Evolutionary conservation across 2,888 invertebrate genomes (phyloP).

Genomic region (Zele albiditarsus): DNA sequence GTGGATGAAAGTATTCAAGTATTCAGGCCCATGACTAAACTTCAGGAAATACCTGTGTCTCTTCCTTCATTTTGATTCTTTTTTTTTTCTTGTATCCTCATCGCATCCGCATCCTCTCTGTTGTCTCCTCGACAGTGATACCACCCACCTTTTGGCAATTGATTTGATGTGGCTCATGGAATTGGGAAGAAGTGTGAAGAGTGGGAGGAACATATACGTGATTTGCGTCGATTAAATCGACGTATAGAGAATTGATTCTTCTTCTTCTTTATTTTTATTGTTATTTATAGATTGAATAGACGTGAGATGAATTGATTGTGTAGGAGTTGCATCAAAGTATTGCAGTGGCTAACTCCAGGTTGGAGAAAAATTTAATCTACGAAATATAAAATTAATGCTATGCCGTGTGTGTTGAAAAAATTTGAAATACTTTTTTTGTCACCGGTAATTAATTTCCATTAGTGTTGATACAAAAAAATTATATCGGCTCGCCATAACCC

Average conservation of each 20-base stretch:
- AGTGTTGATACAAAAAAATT: no score
- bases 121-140: no score
- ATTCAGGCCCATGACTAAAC: not conserved
- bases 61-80: not conserved
- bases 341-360: no score
- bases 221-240: not conserved
- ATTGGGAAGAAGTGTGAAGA: not conserved
- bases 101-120: not conserved
- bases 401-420: no score
- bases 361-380: not conserved
- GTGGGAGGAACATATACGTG: not conserved
- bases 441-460: no score
- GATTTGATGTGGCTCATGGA: not conserved
- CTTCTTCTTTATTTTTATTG: not conserved
- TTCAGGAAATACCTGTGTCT: conserved; percentile 8
- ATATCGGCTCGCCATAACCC: no score
- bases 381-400: not conserved
- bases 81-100: not conserved
- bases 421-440: no score
- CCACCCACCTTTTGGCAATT: not conserved
- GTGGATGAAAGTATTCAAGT: conserved; percentile 41
- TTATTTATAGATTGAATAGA: not conserved
- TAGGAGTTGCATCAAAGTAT: no score
- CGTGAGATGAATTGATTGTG: conserved; percentile 14
- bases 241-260: not conserved